Evolutionary conservation across 2,888 invertebrate species (phyloP), one percentile per base, ranked within the genome.

Genomic region (Parascotia fuliginaria): DNA sequence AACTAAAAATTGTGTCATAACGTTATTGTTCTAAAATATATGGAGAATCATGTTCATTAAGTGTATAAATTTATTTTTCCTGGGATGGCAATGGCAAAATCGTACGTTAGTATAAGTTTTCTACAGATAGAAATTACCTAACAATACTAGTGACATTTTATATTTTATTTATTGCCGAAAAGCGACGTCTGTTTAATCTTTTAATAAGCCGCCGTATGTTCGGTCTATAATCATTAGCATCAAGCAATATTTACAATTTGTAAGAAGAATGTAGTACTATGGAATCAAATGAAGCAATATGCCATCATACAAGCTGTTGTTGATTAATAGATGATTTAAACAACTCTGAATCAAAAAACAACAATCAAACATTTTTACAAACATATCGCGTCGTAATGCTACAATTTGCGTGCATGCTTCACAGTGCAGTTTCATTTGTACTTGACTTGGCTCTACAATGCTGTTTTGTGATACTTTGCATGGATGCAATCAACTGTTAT

Each of bases 1-100:
- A 80, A 79, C 73, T 71, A 66, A 56, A 69, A 78, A 79, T 76
- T 77, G 73, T 75, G 75, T 73, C 70, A n/a, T n/a, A n/a, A n/a
- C n/a, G n/a, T n/a, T n/a, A n/a, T n/a, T n/a, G n/a, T n/a, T n/a
- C n/a, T n/a, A n/a, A n/a, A n/a, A n/a, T n/a, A n/a, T n/a, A n/a
- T n/a, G n/a, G n/a, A n/a, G n/a, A n/a, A n/a, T n/a, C n/a, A n/a
- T n/a, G n/a, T n/a, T n/a, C n/a, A n/a, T n/a, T n/a, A n/a, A n/a
- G n/a, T n/a, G n/a, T n/a, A n/a, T n/a, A n/a, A n/a, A n/a, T n/a
- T n/a, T n/a, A n/a, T n/a, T n/a, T n/a, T n/a, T n/a, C n/a, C n/a
- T n/a, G n/a, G n/a, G n/a, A n/a, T n/a, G n/a, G n/a, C n/a, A n/a
- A n/a, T n/a, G n/a, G n/a, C n/a, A n/a, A n/a, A n/a, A n/a, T n/a